These are phyloP conservation scores for Cynopterus brachyotis DNA, from an alignment of 2,113 vertebrate genomes.

Conservation along the genomic window DNA sequence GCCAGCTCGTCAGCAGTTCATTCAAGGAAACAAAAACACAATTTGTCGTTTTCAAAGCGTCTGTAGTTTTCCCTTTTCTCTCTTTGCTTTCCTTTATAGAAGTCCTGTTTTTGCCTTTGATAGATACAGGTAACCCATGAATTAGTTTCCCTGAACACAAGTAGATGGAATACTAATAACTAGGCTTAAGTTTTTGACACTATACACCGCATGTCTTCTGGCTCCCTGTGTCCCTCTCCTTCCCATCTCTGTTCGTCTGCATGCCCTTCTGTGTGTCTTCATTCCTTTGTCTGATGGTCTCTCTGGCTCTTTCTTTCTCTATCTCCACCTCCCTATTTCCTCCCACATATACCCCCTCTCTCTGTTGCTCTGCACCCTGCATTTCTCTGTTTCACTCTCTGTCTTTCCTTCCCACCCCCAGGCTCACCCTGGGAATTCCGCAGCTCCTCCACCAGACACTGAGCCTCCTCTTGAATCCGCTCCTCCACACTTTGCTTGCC, in stretches of 20 bases:
- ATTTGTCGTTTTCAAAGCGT: background rate
- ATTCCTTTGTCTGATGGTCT: background rate
- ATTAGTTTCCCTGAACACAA: background rate
- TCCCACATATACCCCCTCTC: fast-evolving
- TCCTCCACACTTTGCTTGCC: slow-evolving; percentile 80
- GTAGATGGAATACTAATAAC: fast-evolving
- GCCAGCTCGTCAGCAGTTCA: background rate
- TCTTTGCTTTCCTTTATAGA: background rate
- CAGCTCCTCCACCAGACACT: slow-evolving; percentile 76
- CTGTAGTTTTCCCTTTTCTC: background rate
- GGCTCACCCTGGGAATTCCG: slow-evolving; percentile 77
- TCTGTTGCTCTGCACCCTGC: fast-evolving
- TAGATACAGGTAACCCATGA: background rate
- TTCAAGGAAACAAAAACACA: background rate
- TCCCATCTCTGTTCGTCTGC: fast-evolving
- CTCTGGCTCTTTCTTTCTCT: background rate
- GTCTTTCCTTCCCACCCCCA: background rate
- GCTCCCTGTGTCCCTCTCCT: too few species aligned
- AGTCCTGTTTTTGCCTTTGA: background rate
- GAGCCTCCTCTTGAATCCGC: slow-evolving; percentile 81
- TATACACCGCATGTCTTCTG: background rate
- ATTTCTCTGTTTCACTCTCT: background rate
- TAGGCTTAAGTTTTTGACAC: background rate
- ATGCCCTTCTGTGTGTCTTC: background rate
- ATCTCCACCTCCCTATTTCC: background rate